Conservation (phyloP, 2,888 invertebrate species). For the Spilosoma lubricipeda region DNA sequence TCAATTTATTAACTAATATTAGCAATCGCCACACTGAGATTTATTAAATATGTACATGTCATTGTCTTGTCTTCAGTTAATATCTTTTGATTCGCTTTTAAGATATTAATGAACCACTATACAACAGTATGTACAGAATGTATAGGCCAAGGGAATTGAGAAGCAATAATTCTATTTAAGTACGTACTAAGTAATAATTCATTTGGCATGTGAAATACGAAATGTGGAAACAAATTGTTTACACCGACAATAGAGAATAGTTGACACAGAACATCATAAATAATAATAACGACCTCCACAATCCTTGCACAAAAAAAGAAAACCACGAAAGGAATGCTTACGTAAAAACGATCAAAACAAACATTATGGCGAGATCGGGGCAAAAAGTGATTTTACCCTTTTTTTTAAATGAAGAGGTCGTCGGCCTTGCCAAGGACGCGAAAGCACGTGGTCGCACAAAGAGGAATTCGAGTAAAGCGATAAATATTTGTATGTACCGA, state of each 20-base stretch:
- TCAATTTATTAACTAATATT: too few species aligned
- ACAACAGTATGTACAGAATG: neutral
- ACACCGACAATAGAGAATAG: conserved; percentile 36
- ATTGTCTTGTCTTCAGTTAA: too few species aligned
- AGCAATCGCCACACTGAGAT: too few species aligned
- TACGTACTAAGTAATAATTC: neutral
- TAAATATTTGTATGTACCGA: conserved; percentile 55
- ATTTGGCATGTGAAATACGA: conserved; percentile 2
- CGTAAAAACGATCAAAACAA: conserved; percentile 84
- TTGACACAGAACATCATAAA: conserved; percentile 57
- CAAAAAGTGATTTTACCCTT: conserved; percentile 70
- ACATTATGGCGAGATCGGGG: conserved; percentile 73
- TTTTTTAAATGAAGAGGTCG: conserved; percentile 73
- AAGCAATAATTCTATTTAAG: conserved; percentile 9
- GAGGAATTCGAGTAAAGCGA: conserved; percentile 66
- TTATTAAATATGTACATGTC: too few species aligned
- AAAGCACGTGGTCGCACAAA: conserved; percentile 76
- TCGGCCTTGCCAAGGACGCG: conserved; percentile 81
- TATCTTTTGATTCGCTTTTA: neutral
- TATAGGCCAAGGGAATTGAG: conserved; percentile 5
- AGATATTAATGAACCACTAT: neutral
- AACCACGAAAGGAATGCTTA: conserved; percentile 71
- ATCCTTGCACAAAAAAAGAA: conserved; percentile 62
- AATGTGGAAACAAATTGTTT: conserved; percentile 28
- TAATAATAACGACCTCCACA: conserved; percentile 68